Evolutionary conservation across 2,888 invertebrate genomes (phyloP), one percentile per base, ranked within the genome.

Genomic region (Thera obeliscata): DNA sequence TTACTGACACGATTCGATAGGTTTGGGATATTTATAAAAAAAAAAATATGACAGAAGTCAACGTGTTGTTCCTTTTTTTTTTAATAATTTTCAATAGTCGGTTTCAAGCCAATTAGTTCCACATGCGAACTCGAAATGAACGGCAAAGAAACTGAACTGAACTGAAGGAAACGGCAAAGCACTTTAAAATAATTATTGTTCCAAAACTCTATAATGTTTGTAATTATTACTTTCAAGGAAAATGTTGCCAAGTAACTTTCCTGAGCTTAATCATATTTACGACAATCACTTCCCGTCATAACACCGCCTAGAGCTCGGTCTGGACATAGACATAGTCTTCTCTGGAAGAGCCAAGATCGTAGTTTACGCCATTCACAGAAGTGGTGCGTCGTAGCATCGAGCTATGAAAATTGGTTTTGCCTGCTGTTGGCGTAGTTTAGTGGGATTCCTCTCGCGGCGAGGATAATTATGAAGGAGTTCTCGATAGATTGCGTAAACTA

Each of bases 211-310:
- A 22, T 22, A 22, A 61, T 55, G 59, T 46, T 48, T 33, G 38
- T 59, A 54, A 56, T 55, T 55, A 56, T 55, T 55, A 64, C 66
- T 65, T 68, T 58, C 49, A 62, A 54, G 41, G 65, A 67, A 66
- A 69, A 74, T 77, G 79, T 73, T 75, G 76, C 76, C 70, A 76
- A 74, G 78, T 80, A 81, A 81, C 75, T 76, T 78, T 74, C 73
- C 76, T 75, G 75, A 78, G 72, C 74, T 81, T 77, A 81, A 82
- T 83, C 80, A 82, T 79, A 81, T 84, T 84, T 83, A 84, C 79
- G 78, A 84, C 77, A 82, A 84, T 86, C 84, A 84, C 80, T 87
- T 86, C 85, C 85, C 78, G 83, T 78, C 80, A 78, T 78, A 78
- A 76, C 76, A 74, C 75, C 65, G 77, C 75, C 75, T 76, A 80